Evolutionary conservation across 2,888 invertebrate species (phyloP).

Genomic region (Archips xylosteana): DNA sequence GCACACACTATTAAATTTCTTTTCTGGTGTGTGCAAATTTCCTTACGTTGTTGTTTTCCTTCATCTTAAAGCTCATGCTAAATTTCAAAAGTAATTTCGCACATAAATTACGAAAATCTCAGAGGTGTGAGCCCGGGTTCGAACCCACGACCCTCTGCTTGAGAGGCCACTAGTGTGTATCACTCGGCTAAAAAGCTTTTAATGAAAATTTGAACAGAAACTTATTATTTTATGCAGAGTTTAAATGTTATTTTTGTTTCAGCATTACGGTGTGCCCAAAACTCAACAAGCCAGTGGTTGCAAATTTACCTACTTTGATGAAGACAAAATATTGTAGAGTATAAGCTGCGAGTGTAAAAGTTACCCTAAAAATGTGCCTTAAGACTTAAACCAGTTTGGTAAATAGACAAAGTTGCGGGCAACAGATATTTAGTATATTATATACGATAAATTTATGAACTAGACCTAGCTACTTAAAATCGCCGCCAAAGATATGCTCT

Average conservation of each 20-base stretch:
- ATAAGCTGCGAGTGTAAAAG: conserved; percentile 39
- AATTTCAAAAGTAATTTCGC: no score
- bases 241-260: conserved; percentile 61
- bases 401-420: background rate
- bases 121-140: no score
- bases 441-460: background rate
- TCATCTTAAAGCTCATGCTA: no score
- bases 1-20: no score
- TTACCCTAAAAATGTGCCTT: background rate
- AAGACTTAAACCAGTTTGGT: background rate
- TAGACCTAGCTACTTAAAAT: background rate
- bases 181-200: no score
- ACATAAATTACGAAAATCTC: no score
- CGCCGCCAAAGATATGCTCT: background rate
- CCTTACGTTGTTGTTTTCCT: no score
- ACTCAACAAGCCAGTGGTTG: conserved; percentile 87
- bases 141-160: no score
- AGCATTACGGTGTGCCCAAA: conserved; percentile 90
- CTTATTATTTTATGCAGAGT: background rate
- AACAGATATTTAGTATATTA: no score
- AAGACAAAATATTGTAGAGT: conserved; percentile 77
- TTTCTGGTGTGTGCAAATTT: no score
- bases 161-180: no score
- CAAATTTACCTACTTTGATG: conserved; percentile 85
- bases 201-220: no score